Conservation (phyloP, 2,113 vertebrate species). For the Brachirus orientalis region DNA sequence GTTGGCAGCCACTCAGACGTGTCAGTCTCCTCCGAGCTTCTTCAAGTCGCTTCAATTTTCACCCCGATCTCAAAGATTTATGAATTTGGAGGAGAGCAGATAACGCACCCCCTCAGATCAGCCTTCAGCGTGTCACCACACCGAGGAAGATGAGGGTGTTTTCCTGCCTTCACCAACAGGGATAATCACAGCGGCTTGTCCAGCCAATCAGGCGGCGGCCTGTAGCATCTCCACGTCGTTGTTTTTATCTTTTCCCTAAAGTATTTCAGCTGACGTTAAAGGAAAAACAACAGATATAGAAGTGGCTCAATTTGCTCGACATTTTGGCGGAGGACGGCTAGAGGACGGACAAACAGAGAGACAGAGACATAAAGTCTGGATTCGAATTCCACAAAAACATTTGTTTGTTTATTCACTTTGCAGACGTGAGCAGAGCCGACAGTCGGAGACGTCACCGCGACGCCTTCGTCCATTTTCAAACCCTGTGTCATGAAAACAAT, state of each 20-base stretch:
- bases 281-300: slow-evolving; percentile 18
- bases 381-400: background rate
- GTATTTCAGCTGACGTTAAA: background rate
- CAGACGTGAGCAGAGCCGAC: background rate
- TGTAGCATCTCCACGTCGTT: background rate
- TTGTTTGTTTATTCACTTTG: background rate
- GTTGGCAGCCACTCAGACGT: slow-evolving; percentile 64
- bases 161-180: background rate
- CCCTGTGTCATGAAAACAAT: background rate
- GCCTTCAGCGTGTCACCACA: slow-evolving; percentile 60
- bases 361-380: background rate
- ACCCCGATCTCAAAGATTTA: slow-evolving; percentile 78
- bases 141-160: background rate
- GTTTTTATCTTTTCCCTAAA: slow-evolving; percentile 10
- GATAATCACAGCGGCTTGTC: slow-evolving; percentile 30
- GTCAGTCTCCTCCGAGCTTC: slow-evolving; percentile 70
- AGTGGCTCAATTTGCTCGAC: slow-evolving; percentile 37
- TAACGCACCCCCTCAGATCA: slow-evolving; percentile 77
- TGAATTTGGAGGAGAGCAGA: slow-evolving; percentile 80
- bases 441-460: no score
- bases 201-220: slow-evolving; percentile 53
- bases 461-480: no score
- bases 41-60: slow-evolving; percentile 76
- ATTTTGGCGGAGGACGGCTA: slow-evolving; percentile 13
- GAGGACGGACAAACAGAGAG: slow-evolving; percentile 31